Evolutionary conservation across 1,140 invertebrate genomes (phyloP).

Genomic region (Calephelis virginiensis): DNA sequence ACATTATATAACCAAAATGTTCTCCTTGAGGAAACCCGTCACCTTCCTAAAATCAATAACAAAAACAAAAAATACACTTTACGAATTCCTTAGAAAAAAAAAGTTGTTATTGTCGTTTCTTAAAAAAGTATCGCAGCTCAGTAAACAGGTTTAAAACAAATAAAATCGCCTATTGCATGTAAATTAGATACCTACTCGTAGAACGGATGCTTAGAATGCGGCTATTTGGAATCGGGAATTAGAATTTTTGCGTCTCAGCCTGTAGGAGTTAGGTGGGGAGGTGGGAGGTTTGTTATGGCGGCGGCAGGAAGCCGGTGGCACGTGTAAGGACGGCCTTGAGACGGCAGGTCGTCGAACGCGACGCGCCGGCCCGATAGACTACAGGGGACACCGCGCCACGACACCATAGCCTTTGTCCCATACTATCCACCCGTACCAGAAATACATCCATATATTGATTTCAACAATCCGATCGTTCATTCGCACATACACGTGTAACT

Average conservation of each 20-base stretch:
- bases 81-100: no score
- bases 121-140: not conserved
- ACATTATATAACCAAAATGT: no score
- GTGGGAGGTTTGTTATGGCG: slow-evolving; percentile 72
- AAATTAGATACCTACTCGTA: no score
- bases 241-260: slow-evolving; percentile 35
- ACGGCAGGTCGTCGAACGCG: slow-evolving; percentile 70
- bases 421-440: slow-evolving; percentile 24
- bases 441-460: slow-evolving; percentile 14
- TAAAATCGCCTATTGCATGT: slow-evolving; percentile 22
- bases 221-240: slow-evolving; percentile 40
- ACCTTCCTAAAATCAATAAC: no score
- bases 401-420: slow-evolving; percentile 51
- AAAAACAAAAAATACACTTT: no score
- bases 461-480: slow-evolving; percentile 8
- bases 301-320: slow-evolving; percentile 71
- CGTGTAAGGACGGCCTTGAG: slow-evolving; percentile 75
- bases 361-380: slow-evolving; percentile 42
- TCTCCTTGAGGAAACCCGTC: no score
- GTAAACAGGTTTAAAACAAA: slow-evolving; percentile 2
- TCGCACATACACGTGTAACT: slow-evolving; percentile 7
- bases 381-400: slow-evolving; percentile 37
- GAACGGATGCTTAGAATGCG: slow-evolving; percentile 32
- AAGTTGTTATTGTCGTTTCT: no score
- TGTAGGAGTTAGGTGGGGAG: slow-evolving; percentile 35